A percentile compares a stretch with the other conserved stretches of the same genome.
phyloP scores from a whole-genome alignment of 2,113 vertebrate genomes.

The Crotalus horridus region DNA sequence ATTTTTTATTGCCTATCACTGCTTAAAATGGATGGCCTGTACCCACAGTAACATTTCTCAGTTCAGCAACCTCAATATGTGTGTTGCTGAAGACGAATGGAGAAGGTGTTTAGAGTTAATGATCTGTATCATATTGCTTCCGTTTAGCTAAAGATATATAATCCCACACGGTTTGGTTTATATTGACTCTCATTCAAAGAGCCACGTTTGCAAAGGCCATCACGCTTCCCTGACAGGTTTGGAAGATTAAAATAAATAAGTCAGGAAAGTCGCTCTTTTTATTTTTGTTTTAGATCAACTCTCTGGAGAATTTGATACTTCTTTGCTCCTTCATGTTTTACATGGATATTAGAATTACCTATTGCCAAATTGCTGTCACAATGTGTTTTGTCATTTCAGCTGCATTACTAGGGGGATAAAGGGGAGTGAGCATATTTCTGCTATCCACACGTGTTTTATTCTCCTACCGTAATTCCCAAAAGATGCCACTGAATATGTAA shows the following conservation, averaged over 20 bases:
- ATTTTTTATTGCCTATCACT: slow-evolving; percentile 41
- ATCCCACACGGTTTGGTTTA: slow-evolving; percentile 50
- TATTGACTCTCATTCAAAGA: slow-evolving; percentile 57
- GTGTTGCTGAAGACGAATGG: slow-evolving; percentile 65
- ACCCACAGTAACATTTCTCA: slow-evolving; percentile 42
- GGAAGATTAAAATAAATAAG: slow-evolving; percentile 59
- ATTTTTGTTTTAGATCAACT: slow-evolving; percentile 29
- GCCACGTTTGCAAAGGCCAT: slow-evolving; percentile 47
- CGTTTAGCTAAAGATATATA: slow-evolving; percentile 64
- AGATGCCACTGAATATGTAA: not conserved
- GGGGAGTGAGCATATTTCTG: not conserved
- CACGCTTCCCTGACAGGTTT: slow-evolving; percentile 37
- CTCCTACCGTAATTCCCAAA: not conserved
- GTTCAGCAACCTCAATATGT: slow-evolving; percentile 46
- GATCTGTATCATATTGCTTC: slow-evolving; percentile 57
- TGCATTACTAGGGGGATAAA: slow-evolving; percentile 19
- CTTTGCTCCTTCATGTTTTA: slow-evolving; percentile 42
- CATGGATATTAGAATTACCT: slow-evolving; percentile 33
- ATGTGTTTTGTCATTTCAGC: slow-evolving; percentile 43
- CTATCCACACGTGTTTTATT: not conserved
- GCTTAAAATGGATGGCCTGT: slow-evolving; percentile 47
- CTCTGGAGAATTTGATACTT: slow-evolving; percentile 30
- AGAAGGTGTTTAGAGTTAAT: slow-evolving; percentile 62
- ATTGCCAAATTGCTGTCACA: slow-evolving; percentile 36
- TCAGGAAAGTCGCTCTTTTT: slow-evolving; percentile 43